A percentile compares a stretch with the other conserved stretches of the same genome.
Evolutionary conservation across 2,113 vertebrate genomes (phyloP).

Genomic region (Damaliscus lunatus): DNA sequence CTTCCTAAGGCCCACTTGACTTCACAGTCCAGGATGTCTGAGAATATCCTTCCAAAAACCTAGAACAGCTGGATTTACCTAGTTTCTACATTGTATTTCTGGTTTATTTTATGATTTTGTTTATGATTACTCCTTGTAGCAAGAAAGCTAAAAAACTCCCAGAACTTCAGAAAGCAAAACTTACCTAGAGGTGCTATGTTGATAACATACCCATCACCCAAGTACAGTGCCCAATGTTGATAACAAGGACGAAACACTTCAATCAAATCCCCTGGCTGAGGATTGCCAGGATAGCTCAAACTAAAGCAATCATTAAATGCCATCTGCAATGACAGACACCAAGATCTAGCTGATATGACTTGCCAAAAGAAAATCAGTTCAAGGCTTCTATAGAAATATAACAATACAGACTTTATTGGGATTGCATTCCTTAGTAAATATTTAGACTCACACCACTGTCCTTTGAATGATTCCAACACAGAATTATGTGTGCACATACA

Average conservation of each 20-base stretch:
- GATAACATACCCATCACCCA: constrained; percentile 94
- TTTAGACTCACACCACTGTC: not conserved
- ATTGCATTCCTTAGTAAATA: not conserved
- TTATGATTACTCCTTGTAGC: not conserved
- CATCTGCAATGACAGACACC: constrained; percentile 81
- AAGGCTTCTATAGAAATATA: not conserved
- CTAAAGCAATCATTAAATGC: constrained; percentile 80
- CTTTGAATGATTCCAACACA: not conserved
- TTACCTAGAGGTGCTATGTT: constrained; percentile 91
- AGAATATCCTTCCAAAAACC: not conserved
- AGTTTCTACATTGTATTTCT: not conserved
- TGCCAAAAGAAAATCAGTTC: not conserved
- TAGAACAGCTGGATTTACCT: not conserved
- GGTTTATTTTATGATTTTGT: not conserved
- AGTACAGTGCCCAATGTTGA: constrained; percentile 95
- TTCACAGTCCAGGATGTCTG: not conserved
- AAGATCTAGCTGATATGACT: not conserved
- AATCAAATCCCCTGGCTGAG: constrained; percentile 92
- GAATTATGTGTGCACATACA: not conserved
- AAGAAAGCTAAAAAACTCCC: not conserved
- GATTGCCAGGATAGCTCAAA: constrained; percentile 75
- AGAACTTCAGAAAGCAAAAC: constrained; percentile 23
- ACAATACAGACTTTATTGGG: not conserved
- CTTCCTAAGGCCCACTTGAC: not conserved
- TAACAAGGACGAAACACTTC: constrained; percentile 91